Base-by-base conservation (phyloP, 2,797 vertebrate genomes). In the Cercopithecus hamlyni region DNA sequence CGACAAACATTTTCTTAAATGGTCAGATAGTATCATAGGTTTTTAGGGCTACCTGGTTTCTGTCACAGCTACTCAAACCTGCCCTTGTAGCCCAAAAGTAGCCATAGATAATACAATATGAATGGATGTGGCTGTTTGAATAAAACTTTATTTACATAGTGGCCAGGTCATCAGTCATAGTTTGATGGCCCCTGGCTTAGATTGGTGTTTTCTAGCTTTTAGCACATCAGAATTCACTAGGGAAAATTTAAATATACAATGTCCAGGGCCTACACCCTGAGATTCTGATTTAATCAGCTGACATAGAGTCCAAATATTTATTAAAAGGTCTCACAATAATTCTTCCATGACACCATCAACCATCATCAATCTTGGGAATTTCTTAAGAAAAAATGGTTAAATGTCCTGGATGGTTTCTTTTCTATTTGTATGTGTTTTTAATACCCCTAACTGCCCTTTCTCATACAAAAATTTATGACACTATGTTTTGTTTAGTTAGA, bases 401-500 rank as follows among this genome's bases (percentile, higher is more conserved):
- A 39, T 88, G 36, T 80, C 41, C 80, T 77, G 5, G 8, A 33
- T 24, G 7, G 57, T 79, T 95, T 50, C n/a, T 76, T 92, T 72
- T 83, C 27, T 12, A 27, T 64, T 70, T 94, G 45, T 88, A n/a
- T 87, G 41, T 33, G 15, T 75, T 73, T 96, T 89, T 76, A 82
- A 79, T 75, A 95, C 24, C 19, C 43, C 27, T 80, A 39, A 81
- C 45, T 97, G 50, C 43, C 96, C 82, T 95, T 93, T 95, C 0
- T 1, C n/a, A 77, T 83, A 58, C 50, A 86, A 96, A 96, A 95
- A 98, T 98, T 98, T 98, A 97, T 1, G 1, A 87, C 0, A 0
- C 22, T 64, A 79, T 73, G 52, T 84, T 96, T 86, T 94, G 27
- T 97, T 95, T 93, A 90, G 90, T 97, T 97, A 97, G 90, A 97